Base-by-base conservation (phyloP, 2,113 vertebrate genomes). In the Recurvirostra avosetta region DNA sequence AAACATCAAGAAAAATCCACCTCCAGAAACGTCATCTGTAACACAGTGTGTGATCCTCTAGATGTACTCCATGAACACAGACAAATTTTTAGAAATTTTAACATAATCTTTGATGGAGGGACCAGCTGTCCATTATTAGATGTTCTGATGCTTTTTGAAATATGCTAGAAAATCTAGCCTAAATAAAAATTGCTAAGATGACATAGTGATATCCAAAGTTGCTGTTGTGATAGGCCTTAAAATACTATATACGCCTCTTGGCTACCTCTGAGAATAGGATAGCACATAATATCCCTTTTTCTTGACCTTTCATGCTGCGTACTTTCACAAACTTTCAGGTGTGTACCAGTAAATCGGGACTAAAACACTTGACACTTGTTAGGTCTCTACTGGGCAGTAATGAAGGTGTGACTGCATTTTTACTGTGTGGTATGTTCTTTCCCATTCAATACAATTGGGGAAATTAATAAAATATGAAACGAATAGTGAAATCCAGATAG, bases 1-100 rank as follows among this genome's bases (percentile, higher is more conserved):
- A 96, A 96, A 88, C n/a, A 83, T 84, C 45, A 87, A 88, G 88
- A 92, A 90, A 96, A 96, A 95, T 96, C 92, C 94, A 86, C 91
- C 91, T 92, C 71, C 96, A 86, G 68, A 67, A 88, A 84, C 68
- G 86, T 83, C 76, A 94, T 87, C 76, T 88, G 19, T 49, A 86
- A 63, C 73, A 74, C 32, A 59, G 17, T 30, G n/a, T 77, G 38
- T 52, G 55, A 94, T 80, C 15, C 67, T 70, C 73, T 59, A 62
- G 49, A 95, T 79, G 56, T 22, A 68, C 30, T 85, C 36, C 65
- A 56, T 72, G 92, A 90, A 79, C 38, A 79, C 26, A 66, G 41
- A 55, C 20, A 90, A 94, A 74, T 32, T 94, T 94, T 38, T 38
- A 58, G 52, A 82, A 89, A 86, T 43, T 63, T 45, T 36, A 66